Evolutionary conservation across 2,113 vertebrate genomes (phyloP).

Genomic region (Cranoglanis bouderius): DNA sequence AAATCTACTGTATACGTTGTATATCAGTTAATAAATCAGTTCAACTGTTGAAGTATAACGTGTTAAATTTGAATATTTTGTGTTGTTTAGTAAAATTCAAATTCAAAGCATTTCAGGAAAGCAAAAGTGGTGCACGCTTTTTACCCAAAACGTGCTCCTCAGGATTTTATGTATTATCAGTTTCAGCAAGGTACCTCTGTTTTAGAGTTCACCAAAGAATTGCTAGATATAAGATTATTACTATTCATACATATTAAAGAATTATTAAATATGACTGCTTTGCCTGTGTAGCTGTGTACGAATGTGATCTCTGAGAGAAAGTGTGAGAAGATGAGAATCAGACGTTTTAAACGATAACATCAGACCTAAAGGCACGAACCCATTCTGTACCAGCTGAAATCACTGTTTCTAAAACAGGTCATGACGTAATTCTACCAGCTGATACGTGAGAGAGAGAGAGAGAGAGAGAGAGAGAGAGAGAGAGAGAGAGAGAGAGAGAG

Average conservation of each 20-base stretch:
- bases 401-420: conserved; percentile 40
- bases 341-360: conserved; percentile 45
- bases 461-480: neutral
- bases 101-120: neutral
- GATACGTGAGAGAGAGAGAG: conserved; percentile 26
- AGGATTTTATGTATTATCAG: neutral
- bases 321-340: conserved; percentile 6
- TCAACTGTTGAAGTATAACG: neutral
- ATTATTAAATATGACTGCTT: neutral
- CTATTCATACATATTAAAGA: neutral
- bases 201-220: neutral
- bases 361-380: conserved; percentile 47
- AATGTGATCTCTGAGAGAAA: neutral
- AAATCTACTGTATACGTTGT: neutral
- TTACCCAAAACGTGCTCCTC: neutral
- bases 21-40: neutral
- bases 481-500: neutral
- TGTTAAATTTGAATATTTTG: neutral
- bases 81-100: neutral
- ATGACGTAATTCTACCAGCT: conserved; percentile 51
- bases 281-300: neutral
- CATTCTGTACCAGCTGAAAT: conserved; percentile 46
- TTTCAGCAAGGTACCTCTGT: neutral
- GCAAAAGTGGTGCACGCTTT: neutral
- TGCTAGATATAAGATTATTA: neutral